These are phyloP conservation scores for Macrocentrus cingulum DNA, from an alignment of 1,140 invertebrate species.

Conservation along the genomic window DNA sequence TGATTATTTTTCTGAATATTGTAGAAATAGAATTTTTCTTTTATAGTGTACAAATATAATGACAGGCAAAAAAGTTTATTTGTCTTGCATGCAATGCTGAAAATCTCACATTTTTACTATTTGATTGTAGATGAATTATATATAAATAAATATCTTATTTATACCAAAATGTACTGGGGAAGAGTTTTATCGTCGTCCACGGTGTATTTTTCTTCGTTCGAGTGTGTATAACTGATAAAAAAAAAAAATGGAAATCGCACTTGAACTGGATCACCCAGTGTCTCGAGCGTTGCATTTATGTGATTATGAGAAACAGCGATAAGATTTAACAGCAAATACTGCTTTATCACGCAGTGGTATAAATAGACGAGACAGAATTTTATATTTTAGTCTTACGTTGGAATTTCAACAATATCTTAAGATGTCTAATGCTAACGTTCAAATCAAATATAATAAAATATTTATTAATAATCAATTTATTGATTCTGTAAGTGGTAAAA, in stretches of 20 bases:
- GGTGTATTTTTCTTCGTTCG: conserved; percentile 39
- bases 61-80: not conserved
- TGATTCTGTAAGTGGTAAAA: conserved; percentile 57
- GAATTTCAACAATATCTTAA: not conserved
- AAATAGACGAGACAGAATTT: not conserved
- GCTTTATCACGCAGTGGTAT: not conserved
- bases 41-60: conserved; percentile 18
- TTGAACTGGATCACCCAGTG: too few species aligned
- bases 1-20: not conserved
- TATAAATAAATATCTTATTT: conserved; percentile 6
- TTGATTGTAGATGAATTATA: conserved; percentile 9
- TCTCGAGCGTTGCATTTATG: too few species aligned
- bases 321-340: too few species aligned
- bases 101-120: conserved; percentile 10
- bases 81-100: conserved; percentile 3
- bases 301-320: too few species aligned
- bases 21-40: conserved; percentile 3
- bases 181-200: not conserved
- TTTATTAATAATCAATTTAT: conserved; percentile 73
- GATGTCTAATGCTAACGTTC: not conserved
- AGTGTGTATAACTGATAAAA: conserved; percentile 60
- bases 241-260: too few species aligned
- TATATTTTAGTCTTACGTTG: not conserved
- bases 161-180: not conserved
- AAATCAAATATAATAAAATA: conserved; percentile 49